Conservation (phyloP, 1,140 invertebrate species). For the Brachionus koreanus region DNA sequence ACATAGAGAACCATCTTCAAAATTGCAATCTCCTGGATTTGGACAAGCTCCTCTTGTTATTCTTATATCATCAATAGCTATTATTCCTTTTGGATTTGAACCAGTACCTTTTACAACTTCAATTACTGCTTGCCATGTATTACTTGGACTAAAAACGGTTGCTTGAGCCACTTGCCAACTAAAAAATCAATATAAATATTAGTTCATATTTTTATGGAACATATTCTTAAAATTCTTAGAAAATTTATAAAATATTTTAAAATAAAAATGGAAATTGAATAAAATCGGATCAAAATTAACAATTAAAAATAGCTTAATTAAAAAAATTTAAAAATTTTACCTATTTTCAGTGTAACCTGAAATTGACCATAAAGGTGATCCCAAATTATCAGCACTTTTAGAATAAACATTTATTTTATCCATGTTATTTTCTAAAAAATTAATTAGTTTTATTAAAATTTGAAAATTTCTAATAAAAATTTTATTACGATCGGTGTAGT, state of each 20-base stretch:
- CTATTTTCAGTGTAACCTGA: neutral
- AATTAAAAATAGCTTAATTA: neutral
- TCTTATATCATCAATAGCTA: slow-evolving; percentile 39
- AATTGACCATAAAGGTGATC: slow-evolving; percentile 3
- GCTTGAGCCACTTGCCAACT: slow-evolving; percentile 34
- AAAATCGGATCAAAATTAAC: neutral
- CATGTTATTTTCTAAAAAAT: slow-evolving; percentile 8
- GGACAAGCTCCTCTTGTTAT: slow-evolving; percentile 30
- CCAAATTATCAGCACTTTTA: slow-evolving; percentile 16
- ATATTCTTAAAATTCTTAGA: too few species aligned
- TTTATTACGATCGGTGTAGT: slow-evolving; percentile 26
- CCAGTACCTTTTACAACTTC: neutral
- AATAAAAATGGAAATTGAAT: too few species aligned
- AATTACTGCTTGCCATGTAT: slow-evolving; percentile 36
- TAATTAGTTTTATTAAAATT: neutral
- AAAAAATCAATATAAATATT: neutral
- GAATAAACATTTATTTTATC: slow-evolving; percentile 14
- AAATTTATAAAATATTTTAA: too few species aligned
- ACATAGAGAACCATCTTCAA: slow-evolving; percentile 30
- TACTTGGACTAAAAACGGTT: neutral
- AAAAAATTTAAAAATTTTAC: neutral
- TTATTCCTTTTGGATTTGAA: neutral
- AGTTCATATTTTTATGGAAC: too few species aligned
- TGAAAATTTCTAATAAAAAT: neutral
- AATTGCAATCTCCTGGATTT: slow-evolving; percentile 35